Evolutionary conservation across 2,888 invertebrate species (phyloP).

Genomic region (Fissipunctia ypsillon): DNA sequence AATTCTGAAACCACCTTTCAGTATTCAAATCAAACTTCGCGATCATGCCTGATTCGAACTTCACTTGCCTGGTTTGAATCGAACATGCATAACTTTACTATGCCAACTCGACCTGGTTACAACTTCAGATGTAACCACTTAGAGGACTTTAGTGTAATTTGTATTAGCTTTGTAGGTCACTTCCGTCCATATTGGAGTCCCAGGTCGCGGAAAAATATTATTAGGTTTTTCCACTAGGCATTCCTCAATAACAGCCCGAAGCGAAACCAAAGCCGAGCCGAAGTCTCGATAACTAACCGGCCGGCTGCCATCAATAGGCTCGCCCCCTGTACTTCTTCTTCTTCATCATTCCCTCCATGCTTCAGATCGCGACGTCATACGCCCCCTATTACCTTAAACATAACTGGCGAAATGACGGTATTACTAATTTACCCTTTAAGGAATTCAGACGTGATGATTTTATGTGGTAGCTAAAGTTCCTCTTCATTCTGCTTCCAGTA

Average conservation of each 20-base stretch:
- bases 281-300: too few relatives aligned
- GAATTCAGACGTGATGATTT: background rate
- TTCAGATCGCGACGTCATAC: background rate
- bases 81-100: constrained; percentile 1
- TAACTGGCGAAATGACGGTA: background rate
- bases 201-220: background rate
- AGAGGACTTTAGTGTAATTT: background rate
- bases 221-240: background rate
- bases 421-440: background rate
- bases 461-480: constrained; percentile 8
- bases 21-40: background rate
- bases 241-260: background rate
- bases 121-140: constrained; percentile 7
- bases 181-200: background rate
- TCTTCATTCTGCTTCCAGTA: constrained; percentile 92
- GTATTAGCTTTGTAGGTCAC: too few relatives aligned
- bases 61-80: background rate
- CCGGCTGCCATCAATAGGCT: too few relatives aligned
- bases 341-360: background rate
- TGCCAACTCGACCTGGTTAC: background rate
- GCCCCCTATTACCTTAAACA: background rate
- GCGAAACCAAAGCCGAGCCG: background rate
- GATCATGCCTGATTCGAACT: background rate
- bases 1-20: background rate
- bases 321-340: background rate